Evolutionary conservation across 2,888 invertebrate species (phyloP).

Genomic region (Anthrax anthrax): DNA sequence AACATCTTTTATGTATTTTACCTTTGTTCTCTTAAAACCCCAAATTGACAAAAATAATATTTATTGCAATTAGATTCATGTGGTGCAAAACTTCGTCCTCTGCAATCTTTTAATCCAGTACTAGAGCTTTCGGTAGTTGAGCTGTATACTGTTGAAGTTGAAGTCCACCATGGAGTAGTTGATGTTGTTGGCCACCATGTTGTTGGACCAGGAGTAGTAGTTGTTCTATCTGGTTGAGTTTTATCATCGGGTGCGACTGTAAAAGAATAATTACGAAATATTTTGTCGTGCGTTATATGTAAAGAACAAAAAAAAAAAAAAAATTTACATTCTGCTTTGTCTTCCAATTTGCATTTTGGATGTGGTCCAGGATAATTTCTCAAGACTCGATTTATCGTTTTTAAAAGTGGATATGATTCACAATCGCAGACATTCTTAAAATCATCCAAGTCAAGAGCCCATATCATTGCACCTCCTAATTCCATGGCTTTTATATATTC

Average conservation of each 20-base stretch:
- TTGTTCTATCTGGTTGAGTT: neutral
- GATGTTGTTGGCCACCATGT: conserved; percentile 2
- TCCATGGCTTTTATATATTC: conserved; percentile 66
- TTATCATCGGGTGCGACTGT: conserved; percentile 5
- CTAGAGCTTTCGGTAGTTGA: neutral
- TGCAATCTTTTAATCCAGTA: conserved; percentile 16
- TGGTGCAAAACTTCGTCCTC: conserved; percentile 37
- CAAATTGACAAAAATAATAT: conserved; percentile 69
- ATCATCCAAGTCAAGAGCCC: conserved; percentile 80
- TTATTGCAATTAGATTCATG: conserved; percentile 58
- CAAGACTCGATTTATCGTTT: conserved; percentile 66
- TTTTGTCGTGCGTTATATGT: neutral
- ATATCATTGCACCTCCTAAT: conserved; percentile 77
- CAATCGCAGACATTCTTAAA: conserved; percentile 69
- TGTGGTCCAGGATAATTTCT: conserved; percentile 51
- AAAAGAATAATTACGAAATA: neutral
- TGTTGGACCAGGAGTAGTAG: neutral
- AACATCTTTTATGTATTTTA: conserved; percentile 13
- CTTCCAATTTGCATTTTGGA: conserved; percentile 44
- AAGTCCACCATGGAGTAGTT: conserved; percentile 5
- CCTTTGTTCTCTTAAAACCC: conserved; percentile 47
- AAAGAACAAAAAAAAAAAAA: neutral
- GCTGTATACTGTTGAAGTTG: conserved; percentile 3
- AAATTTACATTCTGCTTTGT: conserved; percentile 26
- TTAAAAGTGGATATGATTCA: conserved; percentile 64